These are phyloP conservation scores for Chelon auratus DNA, from an alignment of 2,797 vertebrate genomes.

Conservation along the genomic window DNA sequence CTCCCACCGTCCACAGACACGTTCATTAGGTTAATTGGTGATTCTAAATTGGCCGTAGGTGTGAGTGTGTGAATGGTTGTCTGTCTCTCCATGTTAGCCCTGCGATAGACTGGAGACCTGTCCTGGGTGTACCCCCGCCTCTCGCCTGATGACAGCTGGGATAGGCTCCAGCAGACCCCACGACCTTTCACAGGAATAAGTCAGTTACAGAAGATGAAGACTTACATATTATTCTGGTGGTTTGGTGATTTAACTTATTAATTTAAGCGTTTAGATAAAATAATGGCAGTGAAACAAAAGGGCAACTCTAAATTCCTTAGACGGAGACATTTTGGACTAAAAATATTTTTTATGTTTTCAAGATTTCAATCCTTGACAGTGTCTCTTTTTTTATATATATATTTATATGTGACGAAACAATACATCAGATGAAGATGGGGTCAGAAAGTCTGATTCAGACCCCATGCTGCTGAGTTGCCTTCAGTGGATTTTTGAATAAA, in stretches of 20 bases:
- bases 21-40: too few species aligned
- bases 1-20: too few species aligned
- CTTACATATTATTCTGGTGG: neutral
- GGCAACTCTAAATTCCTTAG: neutral
- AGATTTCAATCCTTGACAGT: neutral
- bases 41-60: too few species aligned
- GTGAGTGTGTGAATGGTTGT: too few species aligned
- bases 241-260: neutral
- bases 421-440: neutral
- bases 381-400: neutral
- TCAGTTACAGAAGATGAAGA: too few species aligned
- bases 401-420: neutral
- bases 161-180: too few species aligned
- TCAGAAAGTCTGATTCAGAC: conserved; percentile 4
- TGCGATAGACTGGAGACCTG: too few species aligned
- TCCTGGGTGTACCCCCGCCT: too few species aligned
- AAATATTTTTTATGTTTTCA: conserved; percentile 7
- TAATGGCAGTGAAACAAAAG: neutral
- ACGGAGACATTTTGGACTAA: neutral
- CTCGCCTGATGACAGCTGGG: too few species aligned
- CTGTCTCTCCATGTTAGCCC: too few species aligned
- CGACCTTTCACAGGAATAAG: too few species aligned
- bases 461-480: neutral
- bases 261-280: neutral
- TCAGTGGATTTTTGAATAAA: neutral